These are phyloP conservation scores for Excalfactoria chinensis DNA, from an alignment of 2,113 vertebrate genomes.

Conservation along the genomic window DNA sequence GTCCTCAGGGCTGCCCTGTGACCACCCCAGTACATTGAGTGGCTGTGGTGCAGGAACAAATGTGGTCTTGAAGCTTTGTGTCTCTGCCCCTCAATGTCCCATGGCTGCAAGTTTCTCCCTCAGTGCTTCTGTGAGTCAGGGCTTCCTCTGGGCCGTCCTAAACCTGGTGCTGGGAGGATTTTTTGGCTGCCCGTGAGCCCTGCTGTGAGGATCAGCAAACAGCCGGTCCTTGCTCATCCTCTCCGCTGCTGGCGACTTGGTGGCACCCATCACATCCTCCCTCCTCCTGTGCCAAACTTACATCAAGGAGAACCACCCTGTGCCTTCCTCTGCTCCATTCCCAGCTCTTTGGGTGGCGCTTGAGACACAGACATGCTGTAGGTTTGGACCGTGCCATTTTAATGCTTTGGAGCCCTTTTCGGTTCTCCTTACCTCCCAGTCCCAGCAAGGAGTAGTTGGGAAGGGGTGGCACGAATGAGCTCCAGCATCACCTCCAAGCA, in stretches of 20 bases:
- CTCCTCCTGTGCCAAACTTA: background rate
- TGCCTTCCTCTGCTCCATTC: background rate
- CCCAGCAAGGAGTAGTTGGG: background rate
- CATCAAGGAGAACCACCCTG: fast-evolving
- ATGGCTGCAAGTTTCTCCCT: fast-evolving
- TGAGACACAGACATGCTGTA: fast-evolving
- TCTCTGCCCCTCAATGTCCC: background rate
- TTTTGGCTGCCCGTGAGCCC: background rate
- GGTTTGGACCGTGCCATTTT: background rate
- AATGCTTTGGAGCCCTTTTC: background rate
- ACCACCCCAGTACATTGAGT: background rate
- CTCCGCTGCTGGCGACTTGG: background rate
- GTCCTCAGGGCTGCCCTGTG: background rate
- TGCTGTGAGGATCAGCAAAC: background rate
- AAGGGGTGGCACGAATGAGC: background rate
- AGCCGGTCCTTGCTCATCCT: background rate
- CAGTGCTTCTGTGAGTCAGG: background rate
- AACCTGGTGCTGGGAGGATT: background rate
- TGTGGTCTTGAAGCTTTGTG: background rate
- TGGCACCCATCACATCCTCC: background rate
- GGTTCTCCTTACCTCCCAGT: background rate
- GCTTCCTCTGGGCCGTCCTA: background rate
- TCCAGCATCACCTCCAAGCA: background rate
- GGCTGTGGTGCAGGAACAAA: background rate
- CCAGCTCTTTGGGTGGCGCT: background rate